Evolutionary conservation across 2,888 invertebrate genomes (phyloP), one percentile per base, ranked within the genome.

Genomic region (Sarcophaga subvicina): DNA sequence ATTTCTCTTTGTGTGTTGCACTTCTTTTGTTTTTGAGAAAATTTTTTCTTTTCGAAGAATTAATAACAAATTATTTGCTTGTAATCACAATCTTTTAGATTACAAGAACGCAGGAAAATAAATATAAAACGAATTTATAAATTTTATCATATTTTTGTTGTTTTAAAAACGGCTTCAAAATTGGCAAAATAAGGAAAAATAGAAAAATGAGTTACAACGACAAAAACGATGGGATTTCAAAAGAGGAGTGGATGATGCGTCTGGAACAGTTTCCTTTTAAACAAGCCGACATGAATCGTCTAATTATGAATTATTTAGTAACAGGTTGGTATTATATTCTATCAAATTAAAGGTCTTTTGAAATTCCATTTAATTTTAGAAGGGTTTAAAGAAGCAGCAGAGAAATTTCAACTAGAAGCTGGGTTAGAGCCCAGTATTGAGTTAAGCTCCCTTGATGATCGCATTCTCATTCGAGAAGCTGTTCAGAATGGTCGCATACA

Each of bases 281-380:
- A 80, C 95, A 98, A 90, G 96, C 97, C 64, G 98, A 98, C 90
- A 98, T 99, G 97, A 99, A 99, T 94, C 97, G 98, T 93, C 95
- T 99, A 88, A 98, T 99, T 89, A 99, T 99, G 99, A 99, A 99
- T 94, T 99, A 99, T 94, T 95, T 99, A 91, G 98, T 99, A 66
- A 99, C 98, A 94, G 98, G 98, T 98, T 94, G 85, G 88, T 69
- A 25, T 54, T 54, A 10, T 37, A 37, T 54, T 54, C 17, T 14
- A 54, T 4, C 4, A 10, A 54, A 14, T 54, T 54, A 12, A 14
- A 17, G 17, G 54, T 17, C 1, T 2, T 17, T 54, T 54, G 17
- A 54, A 54, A 4, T 14, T 54, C 5, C 4, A 14, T 17, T 45
- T 54, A 4, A 22, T 47, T 49, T 10, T 91, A 98, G 98, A 98